These are phyloP conservation scores for Sinosuthora webbiana DNA, from an alignment of 2,113 vertebrate genomes.

Conservation along the genomic window DNA sequence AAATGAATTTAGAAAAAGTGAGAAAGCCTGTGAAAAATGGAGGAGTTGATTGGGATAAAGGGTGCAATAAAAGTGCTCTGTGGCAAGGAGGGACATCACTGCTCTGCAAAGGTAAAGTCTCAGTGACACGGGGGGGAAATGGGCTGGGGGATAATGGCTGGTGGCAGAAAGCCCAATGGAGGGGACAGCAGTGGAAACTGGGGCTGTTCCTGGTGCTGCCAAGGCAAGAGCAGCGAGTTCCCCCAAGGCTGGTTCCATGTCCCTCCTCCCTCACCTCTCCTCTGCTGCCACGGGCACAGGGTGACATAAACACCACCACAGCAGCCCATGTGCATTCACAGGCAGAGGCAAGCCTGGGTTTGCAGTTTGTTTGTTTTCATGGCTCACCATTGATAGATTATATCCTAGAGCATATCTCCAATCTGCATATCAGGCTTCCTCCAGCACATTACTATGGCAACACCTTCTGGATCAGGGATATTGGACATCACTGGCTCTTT, in stretches of 20 bases:
- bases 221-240: background rate
- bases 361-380: background rate
- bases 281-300: background rate
- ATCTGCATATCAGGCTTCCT: background rate
- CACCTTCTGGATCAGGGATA: background rate
- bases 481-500: background rate
- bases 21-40: conserved; percentile 22
- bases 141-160: background rate
- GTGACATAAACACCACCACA: fast-evolving
- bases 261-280: background rate
- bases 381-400: background rate
- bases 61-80: background rate
- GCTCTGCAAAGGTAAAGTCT: background rate
- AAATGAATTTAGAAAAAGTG: conserved; percentile 7
- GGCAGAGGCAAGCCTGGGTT: background rate
- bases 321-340: fast-evolving
- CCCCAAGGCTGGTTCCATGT: fast-evolving
- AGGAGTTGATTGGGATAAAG: conserved; percentile 38
- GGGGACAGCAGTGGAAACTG: background rate
- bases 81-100: background rate
- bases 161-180: background rate
- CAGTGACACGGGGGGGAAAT: background rate
- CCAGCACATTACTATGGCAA: conserved; percentile 28
- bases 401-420: background rate
- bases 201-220: background rate